Percentiles rank a stretch among this genome's conserved stretches.
These are phyloP conservation scores for Trachymyrmex cornetzi DNA, from an alignment of 1,140 invertebrate species.

Conservation along the genomic window DNA sequence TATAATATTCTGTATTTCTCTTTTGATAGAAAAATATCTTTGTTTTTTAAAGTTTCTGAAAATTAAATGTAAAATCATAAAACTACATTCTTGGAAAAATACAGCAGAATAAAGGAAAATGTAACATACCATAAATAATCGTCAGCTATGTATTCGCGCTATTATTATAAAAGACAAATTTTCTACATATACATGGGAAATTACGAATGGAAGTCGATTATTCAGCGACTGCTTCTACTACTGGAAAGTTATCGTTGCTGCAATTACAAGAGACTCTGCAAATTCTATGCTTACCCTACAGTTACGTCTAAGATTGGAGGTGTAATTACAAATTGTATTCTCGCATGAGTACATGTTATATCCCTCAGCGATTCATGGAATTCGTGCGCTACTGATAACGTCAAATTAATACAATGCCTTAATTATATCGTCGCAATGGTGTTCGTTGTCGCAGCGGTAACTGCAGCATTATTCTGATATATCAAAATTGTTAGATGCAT, in stretches of 20 bases:
- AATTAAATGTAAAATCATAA: neutral
- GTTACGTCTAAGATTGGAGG: constrained; percentile 66
- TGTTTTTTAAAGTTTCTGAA: neutral
- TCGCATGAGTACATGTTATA: constrained; percentile 62
- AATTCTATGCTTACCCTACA: constrained; percentile 59
- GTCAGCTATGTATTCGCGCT: neutral
- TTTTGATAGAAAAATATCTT: neutral
- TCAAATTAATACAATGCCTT: constrained; percentile 65
- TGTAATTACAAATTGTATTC: constrained; percentile 72
- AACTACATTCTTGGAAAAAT: neutral
- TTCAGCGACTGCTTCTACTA: constrained; percentile 39
- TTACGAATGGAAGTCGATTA: constrained; percentile 45
- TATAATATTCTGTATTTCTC: neutral
- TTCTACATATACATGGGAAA: constrained; percentile 9
- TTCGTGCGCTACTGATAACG: constrained; percentile 44
- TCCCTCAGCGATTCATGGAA: constrained; percentile 58
- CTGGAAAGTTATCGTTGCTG: constrained; percentile 53
- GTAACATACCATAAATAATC: constrained; percentile 37
- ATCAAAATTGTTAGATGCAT: constrained; percentile 50
- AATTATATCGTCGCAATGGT: constrained; percentile 53
- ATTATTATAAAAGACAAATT: constrained; percentile 2
- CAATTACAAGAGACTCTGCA: constrained; percentile 65
- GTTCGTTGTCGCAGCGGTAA: constrained; percentile 43
- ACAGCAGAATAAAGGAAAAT: neutral
- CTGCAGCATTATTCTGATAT: constrained; percentile 33